Percentiles rank a stretch among this genome's conserved stretches.
Evolutionary conservation across 2,888 invertebrate genomes (phyloP).

Genomic region (Orthosia cruda): DNA sequence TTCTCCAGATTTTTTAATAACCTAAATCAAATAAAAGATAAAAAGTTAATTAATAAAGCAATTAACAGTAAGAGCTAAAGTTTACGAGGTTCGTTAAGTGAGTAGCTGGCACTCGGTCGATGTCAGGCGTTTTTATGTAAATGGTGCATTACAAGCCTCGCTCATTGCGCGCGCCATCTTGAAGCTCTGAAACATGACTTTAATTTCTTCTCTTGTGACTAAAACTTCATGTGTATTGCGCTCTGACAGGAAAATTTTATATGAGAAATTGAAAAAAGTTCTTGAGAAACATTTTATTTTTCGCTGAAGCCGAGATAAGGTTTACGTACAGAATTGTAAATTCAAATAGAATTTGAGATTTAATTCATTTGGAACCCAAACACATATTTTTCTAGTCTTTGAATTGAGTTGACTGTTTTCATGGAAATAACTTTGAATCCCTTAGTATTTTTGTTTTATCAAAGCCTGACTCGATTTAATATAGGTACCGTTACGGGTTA

Average conservation of each 20-base stretch:
- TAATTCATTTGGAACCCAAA: conserved; percentile 18
- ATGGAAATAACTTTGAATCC: conserved; percentile 13
- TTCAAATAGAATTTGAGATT: conserved; percentile 37
- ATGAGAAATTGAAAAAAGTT: conserved; percentile 72
- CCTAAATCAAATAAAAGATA: conserved; percentile 1
- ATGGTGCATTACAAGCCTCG: conserved; percentile 58
- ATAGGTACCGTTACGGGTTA: neutral
- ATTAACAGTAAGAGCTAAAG: conserved; percentile 21
- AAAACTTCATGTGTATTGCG: conserved; percentile 69
- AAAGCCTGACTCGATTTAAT: neutral
- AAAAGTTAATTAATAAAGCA: conserved; percentile 1
- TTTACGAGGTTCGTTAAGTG: conserved; percentile 39
- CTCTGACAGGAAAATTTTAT: conserved; percentile 70
- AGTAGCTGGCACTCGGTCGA: conserved; percentile 44
- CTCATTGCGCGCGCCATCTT: conserved; percentile 60
- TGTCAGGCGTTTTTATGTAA: conserved; percentile 59
- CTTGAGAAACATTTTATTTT: conserved; percentile 29
- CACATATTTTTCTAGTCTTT: conserved; percentile 17
- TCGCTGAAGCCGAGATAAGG: conserved; percentile 28
- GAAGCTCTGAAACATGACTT: conserved; percentile 74
- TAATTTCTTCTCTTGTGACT: conserved; percentile 76
- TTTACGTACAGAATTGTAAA: conserved; percentile 38
- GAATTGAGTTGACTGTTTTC: conserved; percentile 11
- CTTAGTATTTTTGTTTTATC: neutral
- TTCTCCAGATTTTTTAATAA: neutral